These are phyloP conservation scores for Oxytorus armatus DNA, from an alignment of 2,888 invertebrate species.

Conservation along the genomic window DNA sequence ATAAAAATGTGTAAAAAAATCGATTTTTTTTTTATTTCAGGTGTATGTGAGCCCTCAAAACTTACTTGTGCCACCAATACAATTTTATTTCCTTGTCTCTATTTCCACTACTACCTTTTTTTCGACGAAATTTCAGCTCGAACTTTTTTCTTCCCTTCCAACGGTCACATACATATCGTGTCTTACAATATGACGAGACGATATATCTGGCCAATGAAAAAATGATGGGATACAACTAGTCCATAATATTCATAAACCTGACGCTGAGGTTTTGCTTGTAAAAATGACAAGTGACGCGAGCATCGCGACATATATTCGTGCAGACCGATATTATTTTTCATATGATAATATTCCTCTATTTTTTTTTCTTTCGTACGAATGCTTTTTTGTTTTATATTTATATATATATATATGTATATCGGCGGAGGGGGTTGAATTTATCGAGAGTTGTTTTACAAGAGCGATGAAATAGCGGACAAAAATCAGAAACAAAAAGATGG, in stretches of 20 bases:
- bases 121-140: no score
- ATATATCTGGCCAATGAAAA: not conserved
- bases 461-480: slow-evolving; percentile 21
- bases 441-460: slow-evolving; percentile 23
- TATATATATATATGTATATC: no score
- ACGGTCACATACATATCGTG: not conserved
- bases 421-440: slow-evolving; percentile 23
- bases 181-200: not conserved
- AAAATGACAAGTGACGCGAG: slow-evolving; percentile 31
- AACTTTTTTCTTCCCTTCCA: no score
- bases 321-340: slow-evolving; percentile 16
- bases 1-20: no score
- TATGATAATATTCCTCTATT: not conserved
- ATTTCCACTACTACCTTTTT: no score
- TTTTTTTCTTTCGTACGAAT: not conserved
- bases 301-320: slow-evolving; percentile 33
- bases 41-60: no score
- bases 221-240: not conserved
- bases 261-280: not conserved
- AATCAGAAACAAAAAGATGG: slow-evolving; percentile 24
- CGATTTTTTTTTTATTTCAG: no score
- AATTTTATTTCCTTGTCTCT: no score
- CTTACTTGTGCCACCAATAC: no score
- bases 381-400: no score
- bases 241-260: not conserved